Percentiles rank a stretch among this genome's conserved stretches.
Conservation (phyloP, 2,888 invertebrate species). For the Andrena dorsata region DNA sequence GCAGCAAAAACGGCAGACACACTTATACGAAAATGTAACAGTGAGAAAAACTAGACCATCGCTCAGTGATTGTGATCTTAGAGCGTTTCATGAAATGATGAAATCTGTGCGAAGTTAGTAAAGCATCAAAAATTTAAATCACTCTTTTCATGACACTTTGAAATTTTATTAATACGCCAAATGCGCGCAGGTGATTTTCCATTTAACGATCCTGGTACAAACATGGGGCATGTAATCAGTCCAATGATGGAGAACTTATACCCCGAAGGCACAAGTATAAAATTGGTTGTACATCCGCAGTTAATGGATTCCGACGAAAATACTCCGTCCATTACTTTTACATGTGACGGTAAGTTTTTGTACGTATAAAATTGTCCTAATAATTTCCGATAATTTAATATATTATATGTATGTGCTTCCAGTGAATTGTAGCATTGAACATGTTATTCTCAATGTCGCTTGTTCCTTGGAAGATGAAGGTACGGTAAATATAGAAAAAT, state of each 20-base stretch:
- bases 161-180: conserved; percentile 11
- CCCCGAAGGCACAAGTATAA: conserved; percentile 93
- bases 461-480: conserved; percentile 92
- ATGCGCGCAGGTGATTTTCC: conserved; percentile 88
- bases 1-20: conserved; percentile 86
- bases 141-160: neutral
- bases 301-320: conserved; percentile 86
- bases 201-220: conserved; percentile 91
- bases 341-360: conserved; percentile 92
- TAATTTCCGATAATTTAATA: conserved; percentile 1
- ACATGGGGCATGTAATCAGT: conserved; percentile 95
- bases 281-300: conserved; percentile 92
- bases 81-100: conserved; percentile 94
- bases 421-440: conserved; percentile 95
- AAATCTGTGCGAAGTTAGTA: conserved; percentile 91
- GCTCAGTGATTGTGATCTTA: conserved; percentile 91
- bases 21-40: conserved; percentile 90
- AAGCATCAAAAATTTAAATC: conserved; percentile 59
- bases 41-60: conserved; percentile 88
- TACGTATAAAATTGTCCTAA: neutral
- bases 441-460: conserved; percentile 93
- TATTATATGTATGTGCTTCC: conserved; percentile 78
- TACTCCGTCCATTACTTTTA: conserved; percentile 92
- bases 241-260: conserved; percentile 93
- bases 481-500: conserved; percentile 87